Evolutionary conservation across 2,888 invertebrate species (phyloP), one percentile per base, ranked within the genome.

Genomic region (Polydrusus tereticollis): DNA sequence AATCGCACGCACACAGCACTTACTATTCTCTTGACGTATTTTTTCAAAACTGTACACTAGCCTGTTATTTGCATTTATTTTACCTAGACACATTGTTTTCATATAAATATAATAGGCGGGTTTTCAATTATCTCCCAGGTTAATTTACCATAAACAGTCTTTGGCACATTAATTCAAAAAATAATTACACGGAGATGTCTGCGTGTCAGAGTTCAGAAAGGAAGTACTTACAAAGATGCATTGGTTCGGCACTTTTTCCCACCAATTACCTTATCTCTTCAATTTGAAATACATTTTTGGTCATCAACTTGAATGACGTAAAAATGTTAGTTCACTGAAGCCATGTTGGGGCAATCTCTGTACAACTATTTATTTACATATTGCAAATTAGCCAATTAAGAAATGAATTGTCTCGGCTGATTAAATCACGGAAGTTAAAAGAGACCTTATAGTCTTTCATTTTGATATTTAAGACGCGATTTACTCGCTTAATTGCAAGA

Each of bases 261-360:
- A 58, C 58, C 58, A 58, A 58, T 58, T 58, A 58, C 36, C 36
- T 58, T 58, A 58, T 58, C 58, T 58, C 38, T 58, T 58, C 58
- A 21, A 58, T 58, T 58, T 58, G 38, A 36, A 58, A 58, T 23
- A 58, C 38, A 38, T 38, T 58, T 58, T 58, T 58, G 58, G 38
- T 58, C 38, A 38, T 58, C 58, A 58, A 33, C 33, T 29, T 33
- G 33, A 55, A 55, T 29, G 55, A 33, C 16, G 33, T 43, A 33
- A 10, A 29, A 26, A 26, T 38, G 16, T 12, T 38, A 38, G 58
- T 58, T 58, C 20, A 58, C 4, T 20, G 58, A 58, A 58, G 36
- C 36, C 36, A 55, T n/a, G 16, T 14, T 18, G 10, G 12, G 29
- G 38, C 38, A 14, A 20, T 21, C 8, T 21, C n/a, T 38, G 20